A percentile compares a stretch with the other conserved stretches of the same genome.
phyloP scores from a whole-genome alignment of 2,888 invertebrate genomes.

The Drosophila vallismaia region DNA sequence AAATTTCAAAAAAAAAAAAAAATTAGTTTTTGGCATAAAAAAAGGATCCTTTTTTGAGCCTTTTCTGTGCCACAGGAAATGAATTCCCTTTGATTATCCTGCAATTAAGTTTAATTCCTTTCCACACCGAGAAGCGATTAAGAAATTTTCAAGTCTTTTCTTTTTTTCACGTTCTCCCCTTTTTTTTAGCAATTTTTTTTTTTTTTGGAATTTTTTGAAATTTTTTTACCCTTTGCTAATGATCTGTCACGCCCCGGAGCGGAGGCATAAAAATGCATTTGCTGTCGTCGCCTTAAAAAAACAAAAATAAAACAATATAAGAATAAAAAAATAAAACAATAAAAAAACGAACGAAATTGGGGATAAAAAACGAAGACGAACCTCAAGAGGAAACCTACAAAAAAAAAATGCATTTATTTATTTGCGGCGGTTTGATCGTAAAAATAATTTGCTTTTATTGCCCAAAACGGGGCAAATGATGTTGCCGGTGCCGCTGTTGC shows the following conservation, averaged over 20 bases:
- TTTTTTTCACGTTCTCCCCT: conserved; percentile 14
- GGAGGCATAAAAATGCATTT: conserved; percentile 59
- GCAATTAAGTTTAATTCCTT: conserved; percentile 52
- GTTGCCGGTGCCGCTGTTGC: conserved; percentile 48
- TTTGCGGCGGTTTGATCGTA: conserved; percentile 67
- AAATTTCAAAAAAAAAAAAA: not conserved
- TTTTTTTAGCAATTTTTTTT: conserved; percentile 4
- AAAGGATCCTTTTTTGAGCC: not conserved
- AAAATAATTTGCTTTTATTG: conserved; percentile 75
- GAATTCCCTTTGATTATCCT: conserved; percentile 47
- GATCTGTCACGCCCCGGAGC: conserved; percentile 46
- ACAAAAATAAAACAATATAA: conserved; percentile 15
- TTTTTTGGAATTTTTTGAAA: conserved; percentile 13
- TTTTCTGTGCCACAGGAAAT: conserved; percentile 35
- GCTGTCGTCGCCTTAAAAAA: conserved; percentile 33
- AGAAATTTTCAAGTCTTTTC: conserved; percentile 34
- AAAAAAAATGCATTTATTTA: conserved; percentile 64
- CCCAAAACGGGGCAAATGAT: conserved; percentile 43
- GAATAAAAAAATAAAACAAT: conserved; percentile 2
- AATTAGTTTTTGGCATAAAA: not conserved
- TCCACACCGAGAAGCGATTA: conserved; percentile 33
- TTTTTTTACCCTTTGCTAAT: conserved; percentile 39
- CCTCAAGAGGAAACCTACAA: conserved; percentile 25
- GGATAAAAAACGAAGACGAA: conserved; percentile 7
- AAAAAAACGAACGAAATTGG: conserved; percentile 7